Evolutionary conservation across 2,113 vertebrate species (phyloP).

Genomic region (Malurus cyaneus): DNA sequence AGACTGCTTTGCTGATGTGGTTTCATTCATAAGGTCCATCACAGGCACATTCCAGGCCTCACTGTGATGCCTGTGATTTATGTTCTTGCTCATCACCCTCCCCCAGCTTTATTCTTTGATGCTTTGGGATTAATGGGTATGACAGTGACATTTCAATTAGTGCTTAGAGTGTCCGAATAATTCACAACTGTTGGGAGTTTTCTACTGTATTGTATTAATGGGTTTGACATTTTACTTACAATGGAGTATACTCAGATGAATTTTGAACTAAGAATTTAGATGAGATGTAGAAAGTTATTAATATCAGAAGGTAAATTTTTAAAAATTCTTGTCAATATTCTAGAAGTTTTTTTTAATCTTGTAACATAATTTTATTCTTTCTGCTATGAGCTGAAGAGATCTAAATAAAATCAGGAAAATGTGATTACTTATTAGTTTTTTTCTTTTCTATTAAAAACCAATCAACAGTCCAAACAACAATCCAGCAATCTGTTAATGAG

Average conservation of each 20-base stretch:
- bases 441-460: background rate
- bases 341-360: background rate
- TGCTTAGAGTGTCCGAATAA: conserved; percentile 69
- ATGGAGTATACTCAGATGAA: background rate
- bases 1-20: conserved; percentile 51
- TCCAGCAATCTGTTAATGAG: background rate
- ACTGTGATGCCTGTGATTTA: conserved; percentile 68
- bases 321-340: background rate
- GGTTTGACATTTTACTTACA: conserved; percentile 36
- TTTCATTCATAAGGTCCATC: conserved; percentile 72
- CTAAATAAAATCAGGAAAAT: background rate
- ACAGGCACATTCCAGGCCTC: conserved; percentile 63
- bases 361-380: background rate
- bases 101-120: conserved; percentile 66
- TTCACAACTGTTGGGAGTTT: conserved; percentile 72
- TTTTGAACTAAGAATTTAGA: background rate
- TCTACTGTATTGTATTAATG: conserved; percentile 71
- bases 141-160: conserved; percentile 69
- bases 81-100: conserved; percentile 64
- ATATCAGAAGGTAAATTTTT: background rate
- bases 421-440: background rate
- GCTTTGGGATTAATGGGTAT: conserved; percentile 64
- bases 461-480: background rate
- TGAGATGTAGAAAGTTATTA: background rate
- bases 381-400: background rate